A percentile compares a stretch with the other conserved stretches of the same genome.
Conservation (phyloP, 2,113 vertebrate species). For the Aythya baeri region DNA sequence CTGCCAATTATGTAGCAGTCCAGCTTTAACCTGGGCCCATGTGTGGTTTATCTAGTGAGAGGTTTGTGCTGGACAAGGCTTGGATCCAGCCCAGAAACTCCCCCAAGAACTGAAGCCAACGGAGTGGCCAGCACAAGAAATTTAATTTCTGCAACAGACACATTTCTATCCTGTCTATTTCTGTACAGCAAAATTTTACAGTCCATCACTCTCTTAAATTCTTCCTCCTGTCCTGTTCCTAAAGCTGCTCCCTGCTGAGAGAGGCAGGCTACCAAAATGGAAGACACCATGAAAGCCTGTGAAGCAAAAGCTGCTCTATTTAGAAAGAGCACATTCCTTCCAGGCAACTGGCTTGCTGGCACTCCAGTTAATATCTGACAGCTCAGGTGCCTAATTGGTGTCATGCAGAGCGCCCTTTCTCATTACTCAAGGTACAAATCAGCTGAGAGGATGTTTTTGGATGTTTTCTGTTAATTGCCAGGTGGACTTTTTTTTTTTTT, state of each 20-base stretch:
- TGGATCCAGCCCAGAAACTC: not conserved
- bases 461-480: not conserved
- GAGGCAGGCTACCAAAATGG: not conserved
- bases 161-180: not conserved
- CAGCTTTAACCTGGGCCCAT: not conserved
- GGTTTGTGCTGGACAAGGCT: not conserved
- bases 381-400: not conserved
- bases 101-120: not conserved
- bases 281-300: not conserved
- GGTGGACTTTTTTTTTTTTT: not conserved
- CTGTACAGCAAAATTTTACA: not conserved
- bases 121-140: not conserved
- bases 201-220: not conserved
- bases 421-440: not conserved
- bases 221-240: not conserved
- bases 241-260: not conserved
- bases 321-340: not conserved
- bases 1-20: not conserved
- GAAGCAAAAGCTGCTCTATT: not conserved
- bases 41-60: rapidly evolving
- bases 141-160: not conserved
- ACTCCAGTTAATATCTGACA: not conserved
- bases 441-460: not conserved
- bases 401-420: not conserved
- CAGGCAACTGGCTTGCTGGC: not conserved